Evolutionary conservation across 35 echinoderm and acorn worm species (phyloP), one percentile per base, ranked within the genome.

Genomic region (Nesometra sesokonis): DNA sequence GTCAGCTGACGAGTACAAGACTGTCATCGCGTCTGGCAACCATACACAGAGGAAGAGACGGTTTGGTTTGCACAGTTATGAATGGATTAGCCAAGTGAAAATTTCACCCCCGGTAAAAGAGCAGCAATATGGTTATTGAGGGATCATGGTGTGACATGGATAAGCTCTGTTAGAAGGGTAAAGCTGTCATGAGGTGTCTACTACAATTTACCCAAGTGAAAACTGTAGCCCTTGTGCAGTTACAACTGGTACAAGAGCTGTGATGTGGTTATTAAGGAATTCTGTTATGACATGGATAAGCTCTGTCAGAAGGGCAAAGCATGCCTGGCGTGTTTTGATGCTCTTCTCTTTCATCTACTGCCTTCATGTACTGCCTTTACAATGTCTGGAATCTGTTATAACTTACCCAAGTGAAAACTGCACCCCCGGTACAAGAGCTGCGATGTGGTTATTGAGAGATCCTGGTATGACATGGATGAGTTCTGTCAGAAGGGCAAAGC

Each of bases 271-370:
- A 33, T 89, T 84, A 31, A 97, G 82, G 39, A 89, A 92, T 7
- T 92, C 95, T 17, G 94, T 91, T 11, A 89, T 88, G n/a, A 97
- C 95, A 77, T 84, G 88, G 87, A 97, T 93, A n/a, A 97, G 84
- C 77, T 97, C 95, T n/a, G 95, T 97, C 38, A 97, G 89, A 9
- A 97, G 84, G 34, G 77, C 88, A 47, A 97, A 89, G 77, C 95
- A 97, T 13, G 92, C 95, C 85, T 94, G 95, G 80, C 95, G 77
- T 27, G 92, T 98, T 89, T 97, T 97, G 37, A 91, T 93, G 38
- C 95, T 94, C 88, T 98, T 98, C 86, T 98, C 92, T 37, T 93
- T 98, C 92, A 94, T 91, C 88, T 98, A 92, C 52, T 92, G 91
- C 93, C 91, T 97, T 97, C n/a, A 47, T 98, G 92, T 5, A 98